Evolutionary conservation across 2,888 invertebrate species (phyloP), one percentile per base, ranked within the genome.

Genomic region (Tachina lurida): DNA sequence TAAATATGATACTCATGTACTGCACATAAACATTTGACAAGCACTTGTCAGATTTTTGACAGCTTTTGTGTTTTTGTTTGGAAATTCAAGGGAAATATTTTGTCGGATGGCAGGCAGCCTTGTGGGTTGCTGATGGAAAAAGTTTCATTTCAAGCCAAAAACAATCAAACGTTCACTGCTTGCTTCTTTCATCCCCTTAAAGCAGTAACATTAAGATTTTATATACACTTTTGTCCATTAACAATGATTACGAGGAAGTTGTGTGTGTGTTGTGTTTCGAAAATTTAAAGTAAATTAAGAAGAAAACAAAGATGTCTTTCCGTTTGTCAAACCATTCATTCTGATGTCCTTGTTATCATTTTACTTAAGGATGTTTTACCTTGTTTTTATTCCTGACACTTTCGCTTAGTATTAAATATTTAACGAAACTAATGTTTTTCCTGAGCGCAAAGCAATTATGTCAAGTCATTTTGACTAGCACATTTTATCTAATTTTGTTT

Each of bases 1-100:
- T n/a, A 63, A 71, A 68, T 45, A 52, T 65, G 41, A 58, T 43
- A 22, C 67, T 65, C 22, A 19, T 60, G 15, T 56, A 41, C 39
- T 63, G 15, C 58, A 81, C 43, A 74, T 63, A 81, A 81, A 81
- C 63, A 81, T 85, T 81, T 85, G 84, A 81, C 81, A 85, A 81
- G 73, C 78, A 81, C 81, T 81, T 85, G 84, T 85, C 84, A 85
- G 77, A 81, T 63, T 85, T 84, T 62, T 81, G 84, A 85, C 81
- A 81, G 73, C 68, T 74, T 80, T 74, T 67, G 60, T 73, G 47
- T 68, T 70, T 74, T 56, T 81, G 31, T 70, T 75, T 70, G 43
- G 52, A 70, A 39, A 41, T 68, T 43, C 2, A 7, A 22, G 47
- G 68, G 19, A 71, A 65, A 39, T 47, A n/a, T 56, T 77, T 60